Base-by-base conservation (phyloP, 2,113 vertebrate genomes). In the Regulus satrapa region DNA sequence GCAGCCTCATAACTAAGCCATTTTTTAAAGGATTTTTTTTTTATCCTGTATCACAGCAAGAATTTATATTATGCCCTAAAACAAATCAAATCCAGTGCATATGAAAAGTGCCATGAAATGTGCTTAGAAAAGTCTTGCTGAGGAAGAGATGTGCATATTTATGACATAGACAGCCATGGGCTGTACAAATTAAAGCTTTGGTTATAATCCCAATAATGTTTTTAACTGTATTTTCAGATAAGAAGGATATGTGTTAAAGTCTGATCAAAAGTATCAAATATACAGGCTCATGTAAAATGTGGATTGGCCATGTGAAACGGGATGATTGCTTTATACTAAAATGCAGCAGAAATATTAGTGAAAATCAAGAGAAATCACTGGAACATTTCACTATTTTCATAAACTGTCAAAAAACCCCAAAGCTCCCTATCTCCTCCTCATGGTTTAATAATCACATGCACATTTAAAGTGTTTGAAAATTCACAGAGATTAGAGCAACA, bases 121-220 rank as follows among this genome's bases (percentile, higher is more conserved):
- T 83, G 75, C 96, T 97, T 92, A 91, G 89, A 95, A 97, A 66
- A 96, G 54, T 62, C 87, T 97, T 88, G 93, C 88, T 94, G 89
- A 92, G 79, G 81, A 46, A 52, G 69, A 91, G 72, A 95, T 66
- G 79, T 97, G 96, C 94, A 96, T 98, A 98, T 98, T 98, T 97
- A 97, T 97, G 87, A 92, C 91, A 94, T 18, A 92, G 85, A 94
- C 54, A 96, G 92, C 94, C 96, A 95, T 32, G 12, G 93, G 94
- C 92, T 97, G 66, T 69, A 96, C 80, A 97, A 98, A 97, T 91
- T 96, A 97, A 97, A 97, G 83, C 76, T 96, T 92, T 97, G 20
- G 76, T 96, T 97, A 97, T 97, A 97, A 98, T 97, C 92, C 95
- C 80, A 97, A 94, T 96, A 97, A 96, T 66, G 89, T 97, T 97